Evolutionary conservation across 2,888 invertebrate species (phyloP).

Genomic region (Pyrrhopygopsis socrates): DNA sequence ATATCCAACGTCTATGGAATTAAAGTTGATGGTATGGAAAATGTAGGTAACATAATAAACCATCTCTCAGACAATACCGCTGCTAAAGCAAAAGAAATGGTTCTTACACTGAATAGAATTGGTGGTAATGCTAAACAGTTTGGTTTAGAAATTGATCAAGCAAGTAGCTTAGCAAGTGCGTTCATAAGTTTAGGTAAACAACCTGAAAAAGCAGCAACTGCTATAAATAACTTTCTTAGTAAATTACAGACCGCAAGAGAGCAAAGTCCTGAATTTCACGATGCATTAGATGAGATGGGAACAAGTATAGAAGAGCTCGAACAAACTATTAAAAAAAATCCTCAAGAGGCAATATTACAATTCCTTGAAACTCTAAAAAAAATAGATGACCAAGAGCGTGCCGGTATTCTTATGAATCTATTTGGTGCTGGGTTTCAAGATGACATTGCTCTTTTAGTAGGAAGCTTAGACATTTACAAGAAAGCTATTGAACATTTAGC

Average conservation of each 20-base stretch:
- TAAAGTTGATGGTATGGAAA: slow-evolving; percentile 21
- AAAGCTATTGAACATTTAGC: slow-evolving; percentile 8
- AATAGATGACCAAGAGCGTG: slow-evolving; percentile 11
- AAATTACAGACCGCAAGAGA: slow-evolving; percentile 12
- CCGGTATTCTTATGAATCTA: slow-evolving; percentile 13
- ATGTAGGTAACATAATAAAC: slow-evolving; percentile 26
- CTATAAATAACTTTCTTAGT: slow-evolving; percentile 8
- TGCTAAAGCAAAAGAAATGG: slow-evolving; percentile 13
- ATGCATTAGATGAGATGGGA: slow-evolving; percentile 15
- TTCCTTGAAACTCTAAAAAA: slow-evolving; percentile 16
- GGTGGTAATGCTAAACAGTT: slow-evolving; percentile 30
- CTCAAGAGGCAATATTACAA: slow-evolving; percentile 10
- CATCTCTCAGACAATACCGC: slow-evolving; percentile 34
- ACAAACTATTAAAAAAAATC: slow-evolving; percentile 9
- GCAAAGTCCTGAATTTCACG: slow-evolving; percentile 12
- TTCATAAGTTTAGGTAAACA: slow-evolving; percentile 26
- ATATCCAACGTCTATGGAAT: slow-evolving; percentile 30
- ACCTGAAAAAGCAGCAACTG: slow-evolving; percentile 23
- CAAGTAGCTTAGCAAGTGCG: slow-evolving; percentile 19
- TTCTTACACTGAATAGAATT: slow-evolving; percentile 1
- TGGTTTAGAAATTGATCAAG: slow-evolving; percentile 13
- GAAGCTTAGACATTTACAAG: slow-evolving; percentile 11
- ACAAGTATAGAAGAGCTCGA: neutral
- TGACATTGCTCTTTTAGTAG: slow-evolving; percentile 22
- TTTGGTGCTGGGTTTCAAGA: slow-evolving; percentile 18